Percentiles rank a stretch among this genome's conserved stretches.
These are phyloP conservation scores for Coelopa pilipes DNA, from an alignment of 2,888 invertebrate species.

Conservation along the genomic window DNA sequence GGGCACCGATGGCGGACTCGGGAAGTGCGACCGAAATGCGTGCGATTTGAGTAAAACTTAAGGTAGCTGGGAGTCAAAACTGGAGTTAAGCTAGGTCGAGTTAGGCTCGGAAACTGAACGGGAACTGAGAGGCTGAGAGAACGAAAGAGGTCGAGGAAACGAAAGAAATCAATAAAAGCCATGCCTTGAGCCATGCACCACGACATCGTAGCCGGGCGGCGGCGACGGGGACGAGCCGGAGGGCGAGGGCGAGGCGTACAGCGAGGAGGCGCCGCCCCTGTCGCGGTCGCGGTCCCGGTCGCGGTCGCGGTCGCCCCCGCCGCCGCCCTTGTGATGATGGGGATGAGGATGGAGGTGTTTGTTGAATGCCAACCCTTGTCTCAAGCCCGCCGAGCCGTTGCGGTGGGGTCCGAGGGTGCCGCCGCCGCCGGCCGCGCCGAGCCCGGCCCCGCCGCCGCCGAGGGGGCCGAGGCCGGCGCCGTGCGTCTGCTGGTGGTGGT, in stretches of 20 bases:
- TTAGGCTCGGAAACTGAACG: background rate
- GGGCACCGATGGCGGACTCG: too few relatives aligned
- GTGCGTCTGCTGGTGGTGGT: constrained; percentile 65
- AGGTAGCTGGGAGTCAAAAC: too few relatives aligned
- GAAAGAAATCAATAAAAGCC: constrained; percentile 61
- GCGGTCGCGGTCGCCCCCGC: constrained; percentile 45
- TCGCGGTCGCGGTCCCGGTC: too few relatives aligned
- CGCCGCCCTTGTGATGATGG: constrained; percentile 61
- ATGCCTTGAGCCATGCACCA: constrained; percentile 69
- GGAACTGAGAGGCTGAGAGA: background rate
- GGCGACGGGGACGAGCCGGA: constrained; percentile 65
- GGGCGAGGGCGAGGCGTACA: constrained; percentile 64
- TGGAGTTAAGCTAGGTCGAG: background rate
- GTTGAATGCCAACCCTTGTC: constrained; percentile 64
- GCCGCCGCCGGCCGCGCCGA: constrained; percentile 46
- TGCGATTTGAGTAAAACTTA: too few relatives aligned
- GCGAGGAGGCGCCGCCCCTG: constrained; percentile 44
- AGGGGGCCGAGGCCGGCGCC: constrained; percentile 47
- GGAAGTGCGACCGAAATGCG: too few relatives aligned
- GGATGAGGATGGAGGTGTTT: constrained; percentile 41
- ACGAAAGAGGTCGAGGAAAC: constrained; percentile 27
- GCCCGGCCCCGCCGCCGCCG: constrained; percentile 49
- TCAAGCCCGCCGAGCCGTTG: constrained; percentile 63
- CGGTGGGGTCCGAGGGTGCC: constrained; percentile 56
- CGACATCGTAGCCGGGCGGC: constrained; percentile 68